Evolutionary conservation across 2,113 vertebrate genomes (phyloP), one percentile per base, ranked within the genome.

Genomic region (Xyliphius kryptos): DNA sequence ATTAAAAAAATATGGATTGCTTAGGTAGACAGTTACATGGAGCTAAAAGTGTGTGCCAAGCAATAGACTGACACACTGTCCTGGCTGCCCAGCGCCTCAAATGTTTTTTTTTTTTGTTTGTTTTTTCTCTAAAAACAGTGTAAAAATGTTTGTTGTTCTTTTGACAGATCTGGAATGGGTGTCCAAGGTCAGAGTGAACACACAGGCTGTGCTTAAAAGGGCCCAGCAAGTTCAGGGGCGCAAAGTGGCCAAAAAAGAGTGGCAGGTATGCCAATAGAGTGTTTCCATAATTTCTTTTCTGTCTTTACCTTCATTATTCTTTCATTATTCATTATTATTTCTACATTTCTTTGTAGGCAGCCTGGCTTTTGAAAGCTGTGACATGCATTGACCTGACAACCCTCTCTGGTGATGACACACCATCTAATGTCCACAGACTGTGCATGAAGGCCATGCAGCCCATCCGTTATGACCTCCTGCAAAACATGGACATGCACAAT

Each of bases 351-450:
- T 36, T 12, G 13, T 68, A 98, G 96, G 90, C 90, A 3, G 95
- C 92, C 13, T 98, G 96, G 94, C 86, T 93, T 36, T 82, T 98
- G 76, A 93, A 88, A 69, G 94, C 94, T 1, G 86, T 93, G 49
- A 91, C 93, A 1, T 95, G 89, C 55, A 94, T 97, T 1, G 96
- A 99, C 76, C 88, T 98, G 69, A 99, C 96, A 1, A 93, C 94
- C 0, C 89, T 99, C 22, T 85, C 91, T 0, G 96, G 95, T 0
- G 95, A 99, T 11, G 96, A 98, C 46, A 92, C 94, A 0, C 76
- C 89, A 2, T 92, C 91, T 51, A 98, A 94, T 1, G 74, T 99
- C 56, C 89, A 87, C 8, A 88, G 96, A 6, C 82, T 99, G 55
- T 97, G 94, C 58, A 83, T 90, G 66, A 99, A 99, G 79, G 94